Evolutionary conservation across 1,140 invertebrate genomes (phyloP).

Genomic region (Drosophila quadrilineata): DNA sequence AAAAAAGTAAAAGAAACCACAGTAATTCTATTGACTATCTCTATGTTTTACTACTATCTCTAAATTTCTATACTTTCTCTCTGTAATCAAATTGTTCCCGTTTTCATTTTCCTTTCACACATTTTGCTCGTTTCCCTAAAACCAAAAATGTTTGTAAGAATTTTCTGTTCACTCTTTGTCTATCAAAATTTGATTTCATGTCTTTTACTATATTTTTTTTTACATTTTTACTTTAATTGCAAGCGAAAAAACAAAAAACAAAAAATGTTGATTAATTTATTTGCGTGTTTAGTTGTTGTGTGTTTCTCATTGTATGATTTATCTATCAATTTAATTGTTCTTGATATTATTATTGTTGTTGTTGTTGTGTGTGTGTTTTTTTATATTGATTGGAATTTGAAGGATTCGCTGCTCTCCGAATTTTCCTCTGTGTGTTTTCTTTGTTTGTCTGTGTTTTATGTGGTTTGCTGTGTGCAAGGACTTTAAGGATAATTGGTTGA

Average conservation of each 20-base stretch:
- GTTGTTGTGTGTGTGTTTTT: conserved; percentile 27
- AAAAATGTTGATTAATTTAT: conserved; percentile 33
- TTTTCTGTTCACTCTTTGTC: conserved; percentile 40
- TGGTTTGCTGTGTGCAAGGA: conserved; percentile 11
- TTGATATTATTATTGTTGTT: no score
- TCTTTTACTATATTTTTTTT: conserved; percentile 19
- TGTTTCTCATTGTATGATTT: conserved; percentile 34
- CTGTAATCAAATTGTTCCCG: not conserved
- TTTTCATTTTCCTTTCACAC: conserved; percentile 32
- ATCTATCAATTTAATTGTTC: conserved; percentile 36
- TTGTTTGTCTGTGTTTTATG: conserved; percentile 11
- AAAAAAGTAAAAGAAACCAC: conserved; percentile 1
- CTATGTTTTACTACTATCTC: not conserved
- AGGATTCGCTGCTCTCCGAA: not conserved
- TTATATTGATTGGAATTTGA: conserved; percentile 7
- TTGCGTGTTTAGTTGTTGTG: conserved; percentile 29
- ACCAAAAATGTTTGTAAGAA: not conserved
- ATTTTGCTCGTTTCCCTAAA: conserved; percentile 43
- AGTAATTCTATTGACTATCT: conserved; percentile 17
- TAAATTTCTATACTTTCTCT: not conserved
- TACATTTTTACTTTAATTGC: conserved; percentile 22
- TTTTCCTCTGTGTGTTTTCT: conserved; percentile 1
- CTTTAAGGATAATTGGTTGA: no score
- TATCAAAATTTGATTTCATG: conserved; percentile 8
- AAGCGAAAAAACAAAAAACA: conserved; percentile 19